phyloP scores from a whole-genome alignment of 2,797 vertebrate species.

The Argyrosomus regius region DNA sequence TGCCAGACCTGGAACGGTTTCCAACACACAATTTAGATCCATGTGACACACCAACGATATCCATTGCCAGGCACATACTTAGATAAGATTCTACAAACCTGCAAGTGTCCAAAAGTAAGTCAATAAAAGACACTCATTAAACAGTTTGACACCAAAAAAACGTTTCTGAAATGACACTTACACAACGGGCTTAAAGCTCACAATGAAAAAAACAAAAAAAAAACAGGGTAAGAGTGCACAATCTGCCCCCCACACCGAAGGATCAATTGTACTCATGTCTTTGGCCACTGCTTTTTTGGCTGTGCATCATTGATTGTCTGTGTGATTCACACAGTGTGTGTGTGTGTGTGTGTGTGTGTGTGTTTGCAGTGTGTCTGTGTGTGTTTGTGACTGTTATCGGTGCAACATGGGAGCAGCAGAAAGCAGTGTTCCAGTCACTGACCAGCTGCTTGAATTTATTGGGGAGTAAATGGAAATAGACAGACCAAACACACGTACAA shows the following conservation, averaged over 20 bases:
- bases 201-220: conserved; percentile 11
- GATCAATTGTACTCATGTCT: conserved; percentile 51
- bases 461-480: conserved; percentile 68
- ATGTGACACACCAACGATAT: conserved; percentile 5
- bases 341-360: conserved; percentile 10
- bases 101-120: not conserved
- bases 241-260: not conserved
- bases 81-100: not conserved
- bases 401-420: conserved; percentile 60
- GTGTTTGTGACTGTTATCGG: conserved; percentile 53
- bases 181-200: not conserved
- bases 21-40: conserved; percentile 12
- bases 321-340: conserved; percentile 26
- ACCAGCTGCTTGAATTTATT: conserved; percentile 66
- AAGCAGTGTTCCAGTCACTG: conserved; percentile 67
- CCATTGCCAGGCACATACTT: conserved; percentile 1
- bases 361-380: conserved; percentile 5
- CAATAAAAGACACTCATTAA: not conserved
- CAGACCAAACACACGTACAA: conserved; percentile 37
- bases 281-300: conserved; percentile 34
- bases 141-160: not conserved
- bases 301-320: conserved; percentile 47
- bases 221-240: not conserved
- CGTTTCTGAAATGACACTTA: not conserved
- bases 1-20: conserved; percentile 31